Percentiles rank a stretch among this genome's conserved stretches.
Conservation (phyloP, 2,797 vertebrate genomes). For the Hephaestus fuliginosus region DNA sequence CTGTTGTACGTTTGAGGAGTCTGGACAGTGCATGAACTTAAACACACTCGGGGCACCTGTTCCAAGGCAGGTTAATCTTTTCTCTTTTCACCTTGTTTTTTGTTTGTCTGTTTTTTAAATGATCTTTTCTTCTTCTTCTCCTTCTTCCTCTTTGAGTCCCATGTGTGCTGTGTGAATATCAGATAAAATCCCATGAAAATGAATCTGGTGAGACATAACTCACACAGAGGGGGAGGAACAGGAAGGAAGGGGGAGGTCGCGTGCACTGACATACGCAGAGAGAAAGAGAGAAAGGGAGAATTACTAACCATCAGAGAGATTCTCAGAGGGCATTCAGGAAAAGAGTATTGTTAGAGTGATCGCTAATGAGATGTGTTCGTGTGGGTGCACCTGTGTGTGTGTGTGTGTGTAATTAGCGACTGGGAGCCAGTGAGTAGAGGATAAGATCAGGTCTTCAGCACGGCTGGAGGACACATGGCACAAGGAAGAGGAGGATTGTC, state of each 20-base stretch:
- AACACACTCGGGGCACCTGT: neutral
- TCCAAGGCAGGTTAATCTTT: neutral
- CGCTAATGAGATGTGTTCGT: constrained; percentile 67
- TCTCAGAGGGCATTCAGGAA: constrained; percentile 62
- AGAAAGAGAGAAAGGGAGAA: constrained; percentile 54
- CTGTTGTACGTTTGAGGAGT: neutral
- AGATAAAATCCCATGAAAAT: constrained; percentile 65
- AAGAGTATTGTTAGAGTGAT: constrained; percentile 68
- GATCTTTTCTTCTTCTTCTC: constrained; percentile 5
- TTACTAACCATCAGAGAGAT: constrained; percentile 64
- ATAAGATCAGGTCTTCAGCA: constrained; percentile 63
- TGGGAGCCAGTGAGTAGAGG: constrained; percentile 59
- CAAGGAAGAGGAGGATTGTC: constrained; percentile 50
- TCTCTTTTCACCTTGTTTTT: neutral
- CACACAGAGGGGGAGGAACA: constrained; percentile 18
- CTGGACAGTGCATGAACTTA: constrained; percentile 3
- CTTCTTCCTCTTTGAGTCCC: constrained; percentile 4
- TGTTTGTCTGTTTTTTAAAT: constrained; percentile 2
- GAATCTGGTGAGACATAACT: constrained; percentile 58
- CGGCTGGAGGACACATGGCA: constrained; percentile 73
- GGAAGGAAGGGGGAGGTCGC: neutral
- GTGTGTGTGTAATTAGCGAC: constrained; percentile 54
- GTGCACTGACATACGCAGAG: constrained; percentile 19
- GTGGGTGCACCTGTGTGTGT: constrained; percentile 48
- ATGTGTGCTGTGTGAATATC: constrained; percentile 51